A percentile compares a stretch with the other conserved stretches of the same genome.
Conservation (phyloP, 2,113 vertebrate genomes). For the Anolis carolinensis region DNA sequence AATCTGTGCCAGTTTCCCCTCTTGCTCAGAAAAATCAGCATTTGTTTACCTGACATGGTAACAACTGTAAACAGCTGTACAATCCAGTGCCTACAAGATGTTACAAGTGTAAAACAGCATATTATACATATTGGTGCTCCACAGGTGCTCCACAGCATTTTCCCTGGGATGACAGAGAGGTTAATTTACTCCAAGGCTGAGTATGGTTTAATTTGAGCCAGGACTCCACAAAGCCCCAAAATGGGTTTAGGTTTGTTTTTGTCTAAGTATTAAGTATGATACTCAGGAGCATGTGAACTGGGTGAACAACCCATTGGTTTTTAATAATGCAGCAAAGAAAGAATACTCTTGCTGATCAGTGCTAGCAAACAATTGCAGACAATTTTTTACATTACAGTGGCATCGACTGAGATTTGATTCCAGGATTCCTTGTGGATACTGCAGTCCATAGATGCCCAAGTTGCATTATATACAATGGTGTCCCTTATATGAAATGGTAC, state of each 20-base stretch:
- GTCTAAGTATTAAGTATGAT: neutral
- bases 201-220: neutral
- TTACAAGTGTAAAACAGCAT: conserved; percentile 66
- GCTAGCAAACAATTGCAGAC: neutral
- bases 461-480: too few species aligned
- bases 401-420: too few species aligned
- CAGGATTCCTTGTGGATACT: too few species aligned
- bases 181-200: neutral
- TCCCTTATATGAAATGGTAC: too few species aligned
- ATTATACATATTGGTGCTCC: conserved; percentile 51
- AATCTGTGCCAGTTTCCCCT: conserved; percentile 48
- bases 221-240: too few species aligned
- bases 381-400: too few species aligned
- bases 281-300: neutral
- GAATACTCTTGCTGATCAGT: neutral
- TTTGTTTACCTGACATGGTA: conserved; percentile 70
- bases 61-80: conserved; percentile 69
- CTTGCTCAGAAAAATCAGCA: conserved; percentile 56
- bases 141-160: conserved; percentile 45
- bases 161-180: conserved; percentile 20
- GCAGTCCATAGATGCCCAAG: too few species aligned
- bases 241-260: neutral
- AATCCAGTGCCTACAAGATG: conserved; percentile 63
- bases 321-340: neutral
- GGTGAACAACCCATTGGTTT: neutral